These are phyloP conservation scores for Nasonia giraulti DNA, from an alignment of 1,140 invertebrate genomes.

Conservation along the genomic window DNA sequence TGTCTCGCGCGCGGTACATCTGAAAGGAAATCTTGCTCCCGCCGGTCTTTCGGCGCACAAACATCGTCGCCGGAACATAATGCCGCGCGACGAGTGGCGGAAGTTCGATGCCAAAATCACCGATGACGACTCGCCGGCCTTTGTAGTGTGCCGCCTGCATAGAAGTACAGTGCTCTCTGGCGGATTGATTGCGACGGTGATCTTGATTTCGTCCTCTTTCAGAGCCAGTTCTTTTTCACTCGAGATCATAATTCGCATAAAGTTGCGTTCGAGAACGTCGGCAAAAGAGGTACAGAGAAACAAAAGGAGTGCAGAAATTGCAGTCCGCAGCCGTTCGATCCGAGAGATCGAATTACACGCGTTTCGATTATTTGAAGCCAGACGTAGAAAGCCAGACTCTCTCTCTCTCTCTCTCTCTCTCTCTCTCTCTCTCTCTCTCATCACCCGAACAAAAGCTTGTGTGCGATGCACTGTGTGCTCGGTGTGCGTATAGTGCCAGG, in stretches of 20 bases:
- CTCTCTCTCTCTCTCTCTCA: neutral
- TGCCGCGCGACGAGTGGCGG: neutral
- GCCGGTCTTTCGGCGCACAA: slow-evolving; percentile 29
- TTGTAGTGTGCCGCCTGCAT: neutral
- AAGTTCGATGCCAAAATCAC: slow-evolving; percentile 16
- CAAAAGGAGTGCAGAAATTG: neutral
- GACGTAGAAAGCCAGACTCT: no score
- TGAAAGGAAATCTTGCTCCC: slow-evolving; percentile 41
- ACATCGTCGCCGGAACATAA: neutral
- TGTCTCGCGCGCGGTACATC: slow-evolving; percentile 48
- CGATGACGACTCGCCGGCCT: neutral
- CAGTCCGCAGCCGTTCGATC: neutral
- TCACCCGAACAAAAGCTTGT: neutral
- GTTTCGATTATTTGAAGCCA: neutral
- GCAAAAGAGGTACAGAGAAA: no score
- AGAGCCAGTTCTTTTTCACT: neutral
- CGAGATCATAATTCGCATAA: neutral
- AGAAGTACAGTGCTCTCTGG: neutral
- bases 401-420: no score
- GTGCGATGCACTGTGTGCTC: neutral
- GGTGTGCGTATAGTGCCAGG: no score
- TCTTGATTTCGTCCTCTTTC: neutral
- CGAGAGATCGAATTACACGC: neutral
- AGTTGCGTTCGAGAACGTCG: neutral
- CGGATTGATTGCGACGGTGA: neutral